A percentile compares a stretch with the other conserved stretches of the same genome.
Evolutionary conservation across 2,113 vertebrate genomes (phyloP).

Genomic region (Ptilorrhoa leucosticta): DNA sequence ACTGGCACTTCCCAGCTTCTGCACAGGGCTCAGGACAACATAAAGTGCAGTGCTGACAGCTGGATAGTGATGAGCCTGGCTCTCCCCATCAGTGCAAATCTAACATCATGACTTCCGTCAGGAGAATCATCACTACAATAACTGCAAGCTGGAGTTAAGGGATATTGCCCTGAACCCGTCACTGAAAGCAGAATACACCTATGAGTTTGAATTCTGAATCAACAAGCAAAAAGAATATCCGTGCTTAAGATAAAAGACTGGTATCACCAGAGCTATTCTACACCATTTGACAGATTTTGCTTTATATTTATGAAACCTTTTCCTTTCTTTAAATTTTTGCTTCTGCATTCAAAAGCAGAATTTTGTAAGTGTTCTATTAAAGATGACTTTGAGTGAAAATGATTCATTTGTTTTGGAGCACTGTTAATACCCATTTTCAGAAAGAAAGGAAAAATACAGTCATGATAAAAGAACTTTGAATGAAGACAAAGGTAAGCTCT

Average conservation of each 20-base stretch:
- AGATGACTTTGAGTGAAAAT: not conserved
- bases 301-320: not conserved
- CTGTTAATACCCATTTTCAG: not conserved
- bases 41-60: not conserved
- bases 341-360: not conserved
- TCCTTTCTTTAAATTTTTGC: not conserved
- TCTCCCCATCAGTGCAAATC: not conserved
- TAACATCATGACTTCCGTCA: fast-evolving
- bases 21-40: not conserved
- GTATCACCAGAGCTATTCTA: not conserved
- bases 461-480: not conserved
- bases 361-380: not conserved
- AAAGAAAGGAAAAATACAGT: constrained; percentile 8
- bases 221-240: not conserved
- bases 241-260: not conserved
- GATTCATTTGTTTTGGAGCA: not conserved
- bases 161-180: not conserved
- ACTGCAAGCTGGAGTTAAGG: not conserved
- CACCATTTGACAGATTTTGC: not conserved
- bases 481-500: not conserved
- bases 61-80: not conserved
- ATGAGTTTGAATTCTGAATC: not conserved
- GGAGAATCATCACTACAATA: not conserved
- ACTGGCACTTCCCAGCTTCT: not conserved
- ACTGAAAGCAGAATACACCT: not conserved